These are phyloP conservation scores for Chiridota heheva DNA, from an alignment of 35 echinoderm and acorn worm genomes.

Conservation along the genomic window DNA sequence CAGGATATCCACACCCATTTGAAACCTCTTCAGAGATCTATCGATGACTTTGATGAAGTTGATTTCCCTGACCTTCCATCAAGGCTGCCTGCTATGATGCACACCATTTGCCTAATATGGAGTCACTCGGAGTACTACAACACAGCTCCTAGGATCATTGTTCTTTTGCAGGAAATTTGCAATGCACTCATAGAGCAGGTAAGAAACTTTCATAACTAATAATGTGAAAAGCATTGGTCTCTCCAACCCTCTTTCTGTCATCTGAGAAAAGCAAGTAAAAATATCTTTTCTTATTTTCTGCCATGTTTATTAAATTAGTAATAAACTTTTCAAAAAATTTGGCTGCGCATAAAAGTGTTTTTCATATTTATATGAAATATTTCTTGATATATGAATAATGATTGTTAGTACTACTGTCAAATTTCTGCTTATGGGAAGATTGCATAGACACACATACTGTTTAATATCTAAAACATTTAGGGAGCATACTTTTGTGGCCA, in stretches of 20 bases:
- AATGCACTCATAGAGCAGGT: slow-evolving; percentile 90
- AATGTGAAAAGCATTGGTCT: too few relatives aligned
- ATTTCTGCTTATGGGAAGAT: too few relatives aligned
- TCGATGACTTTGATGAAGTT: slow-evolving; percentile 84
- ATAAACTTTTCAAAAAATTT: too few relatives aligned
- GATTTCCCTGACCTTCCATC: slow-evolving; percentile 79
- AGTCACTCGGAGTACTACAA: slow-evolving; percentile 97
- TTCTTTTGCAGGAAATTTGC: slow-evolving; percentile 93
- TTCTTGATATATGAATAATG: too few relatives aligned
- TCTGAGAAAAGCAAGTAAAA: neutral
- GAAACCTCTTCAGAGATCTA: slow-evolving; percentile 69
- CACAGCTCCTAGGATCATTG: slow-evolving; percentile 92
- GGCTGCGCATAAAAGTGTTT: too few relatives aligned
- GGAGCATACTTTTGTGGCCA: too few relatives aligned
- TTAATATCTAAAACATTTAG: too few relatives aligned
- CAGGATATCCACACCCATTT: slow-evolving; percentile 92
- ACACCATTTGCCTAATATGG: slow-evolving; percentile 91
- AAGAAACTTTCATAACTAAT: neutral
- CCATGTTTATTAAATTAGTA: too few relatives aligned
- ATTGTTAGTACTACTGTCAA: too few relatives aligned
- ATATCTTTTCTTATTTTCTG: neutral
- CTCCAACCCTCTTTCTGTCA: too few relatives aligned
- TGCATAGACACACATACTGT: too few relatives aligned
- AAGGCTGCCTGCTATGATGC: slow-evolving; percentile 72
- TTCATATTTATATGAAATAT: too few relatives aligned